A percentile compares a stretch with the other conserved stretches of the same genome.
These are phyloP conservation scores for Plectrocnemia conspersa DNA, from an alignment of 1,140 invertebrate species.

Conservation along the genomic window DNA sequence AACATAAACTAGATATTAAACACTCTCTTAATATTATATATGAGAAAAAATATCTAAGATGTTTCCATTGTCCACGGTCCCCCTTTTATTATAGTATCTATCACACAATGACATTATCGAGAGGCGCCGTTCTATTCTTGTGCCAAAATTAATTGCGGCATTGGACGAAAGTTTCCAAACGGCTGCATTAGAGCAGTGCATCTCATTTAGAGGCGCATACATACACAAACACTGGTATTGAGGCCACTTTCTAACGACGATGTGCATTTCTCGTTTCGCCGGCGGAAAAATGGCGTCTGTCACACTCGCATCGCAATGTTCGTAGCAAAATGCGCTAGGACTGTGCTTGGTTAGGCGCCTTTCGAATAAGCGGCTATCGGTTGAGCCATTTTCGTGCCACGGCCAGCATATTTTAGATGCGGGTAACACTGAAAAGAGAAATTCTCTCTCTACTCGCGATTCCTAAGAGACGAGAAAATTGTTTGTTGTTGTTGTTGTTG, in stretches of 20 bases:
- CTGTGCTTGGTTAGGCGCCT: slow-evolving; percentile 1
- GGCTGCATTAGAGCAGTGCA: slow-evolving; percentile 11
- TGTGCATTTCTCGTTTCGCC: slow-evolving; percentile 12
- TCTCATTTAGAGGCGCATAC: neutral
- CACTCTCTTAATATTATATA: no score
- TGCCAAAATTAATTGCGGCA: neutral
- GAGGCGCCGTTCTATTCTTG: no score
- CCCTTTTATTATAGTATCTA: no score
- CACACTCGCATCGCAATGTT: slow-evolving; percentile 11
- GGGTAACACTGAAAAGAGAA: slow-evolving; percentile 16
- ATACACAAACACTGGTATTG: neutral
- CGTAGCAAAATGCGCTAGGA: slow-evolving; percentile 1
- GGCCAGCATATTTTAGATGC: slow-evolving; percentile 10
- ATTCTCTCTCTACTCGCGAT: no score
- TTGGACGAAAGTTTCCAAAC: slow-evolving; percentile 12
- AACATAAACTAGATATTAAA: no score
- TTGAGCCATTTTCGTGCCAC: slow-evolving; percentile 1
- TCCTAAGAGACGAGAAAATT: no score
- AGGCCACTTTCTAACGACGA: slow-evolving; percentile 7
- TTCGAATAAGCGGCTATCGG: no score
- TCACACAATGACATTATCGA: no score
- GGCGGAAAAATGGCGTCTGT: neutral
- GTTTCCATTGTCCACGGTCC: no score
- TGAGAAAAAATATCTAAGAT: no score
- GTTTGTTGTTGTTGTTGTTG: no score